Conservation (phyloP, 2,888 invertebrate genomes). For the Eudemis profundana region DNA sequence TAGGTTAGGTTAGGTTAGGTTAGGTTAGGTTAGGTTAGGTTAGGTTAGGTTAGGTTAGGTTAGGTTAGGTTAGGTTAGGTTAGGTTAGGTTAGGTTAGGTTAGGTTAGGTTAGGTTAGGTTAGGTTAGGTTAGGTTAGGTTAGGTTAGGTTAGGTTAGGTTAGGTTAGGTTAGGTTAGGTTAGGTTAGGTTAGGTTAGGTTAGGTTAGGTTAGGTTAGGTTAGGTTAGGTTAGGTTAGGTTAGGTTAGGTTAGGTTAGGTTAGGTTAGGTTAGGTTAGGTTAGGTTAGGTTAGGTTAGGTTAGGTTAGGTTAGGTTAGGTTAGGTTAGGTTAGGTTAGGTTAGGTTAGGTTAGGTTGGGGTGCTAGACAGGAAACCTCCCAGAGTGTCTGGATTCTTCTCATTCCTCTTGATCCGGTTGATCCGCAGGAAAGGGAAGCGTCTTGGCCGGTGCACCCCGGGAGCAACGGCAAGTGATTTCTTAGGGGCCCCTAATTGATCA, state of each 20-base stretch:
- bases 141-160: slow-evolving; percentile 4
- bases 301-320: no score
- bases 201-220: slow-evolving; percentile 4
- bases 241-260: slow-evolving; percentile 4
- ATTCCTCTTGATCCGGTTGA: no score
- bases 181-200: slow-evolving; percentile 4
- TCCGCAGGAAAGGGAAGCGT: no score
- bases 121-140: slow-evolving; percentile 4
- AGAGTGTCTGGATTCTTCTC: no score
- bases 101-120: slow-evolving; percentile 4
- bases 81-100: slow-evolving; percentile 4
- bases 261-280: slow-evolving; percentile 4
- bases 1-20: slow-evolving; percentile 4
- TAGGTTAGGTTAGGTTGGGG: no score
- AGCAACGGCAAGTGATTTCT: no score
- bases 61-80: slow-evolving; percentile 4
- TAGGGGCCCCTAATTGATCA: no score
- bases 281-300: slow-evolving; percentile 4
- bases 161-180: slow-evolving; percentile 4
- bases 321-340: no score
- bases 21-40: slow-evolving; percentile 4
- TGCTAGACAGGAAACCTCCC: no score
- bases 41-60: slow-evolving; percentile 4
- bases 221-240: slow-evolving; percentile 4
- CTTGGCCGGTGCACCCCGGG: no score